These are phyloP conservation scores for Tubulanus polymorphus DNA, from an alignment of 2,888 invertebrate genomes.

Conservation along the genomic window DNA sequence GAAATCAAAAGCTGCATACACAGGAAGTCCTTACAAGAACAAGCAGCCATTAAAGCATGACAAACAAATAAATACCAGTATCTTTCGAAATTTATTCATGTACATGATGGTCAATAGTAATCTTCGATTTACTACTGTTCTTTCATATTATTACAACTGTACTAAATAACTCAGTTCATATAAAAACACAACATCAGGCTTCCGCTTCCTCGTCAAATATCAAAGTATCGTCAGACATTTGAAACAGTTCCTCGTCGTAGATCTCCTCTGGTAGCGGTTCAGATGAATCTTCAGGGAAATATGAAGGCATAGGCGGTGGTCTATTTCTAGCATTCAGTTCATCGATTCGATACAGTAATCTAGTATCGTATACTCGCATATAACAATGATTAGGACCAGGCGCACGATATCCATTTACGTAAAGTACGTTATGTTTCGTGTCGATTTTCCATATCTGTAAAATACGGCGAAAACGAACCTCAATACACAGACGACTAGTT, in stretches of 20 bases:
- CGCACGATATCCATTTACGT: conserved; percentile 74
- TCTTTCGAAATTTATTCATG: no score
- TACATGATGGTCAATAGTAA: no score
- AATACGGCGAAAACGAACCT: background rate
- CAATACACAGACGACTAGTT: background rate
- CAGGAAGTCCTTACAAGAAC: no score
- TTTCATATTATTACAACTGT: no score
- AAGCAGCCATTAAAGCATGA: no score
- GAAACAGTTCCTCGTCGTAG: conserved; percentile 71
- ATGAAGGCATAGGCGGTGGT: conserved; percentile 80
- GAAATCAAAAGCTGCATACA: no score
- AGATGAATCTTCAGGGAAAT: conserved; percentile 60
- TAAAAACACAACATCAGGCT: no score
- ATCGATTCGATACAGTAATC: conserved; percentile 57
- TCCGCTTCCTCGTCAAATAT: conserved; percentile 1
- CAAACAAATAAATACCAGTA: no score
- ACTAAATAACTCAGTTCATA: no score
- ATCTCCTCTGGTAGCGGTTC: conserved; percentile 67
- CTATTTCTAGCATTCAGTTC: conserved; percentile 21
- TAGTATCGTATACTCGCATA: conserved; percentile 71
- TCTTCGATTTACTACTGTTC: no score
- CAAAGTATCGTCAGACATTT: conserved; percentile 69
- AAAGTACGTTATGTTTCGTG: conserved; percentile 89
- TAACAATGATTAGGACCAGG: conserved; percentile 74
- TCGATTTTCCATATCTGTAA: conserved; percentile 85